Conservation (phyloP, 37 sponge, comb jelly and placozoan species). For the Halichondria panicea region DNA sequence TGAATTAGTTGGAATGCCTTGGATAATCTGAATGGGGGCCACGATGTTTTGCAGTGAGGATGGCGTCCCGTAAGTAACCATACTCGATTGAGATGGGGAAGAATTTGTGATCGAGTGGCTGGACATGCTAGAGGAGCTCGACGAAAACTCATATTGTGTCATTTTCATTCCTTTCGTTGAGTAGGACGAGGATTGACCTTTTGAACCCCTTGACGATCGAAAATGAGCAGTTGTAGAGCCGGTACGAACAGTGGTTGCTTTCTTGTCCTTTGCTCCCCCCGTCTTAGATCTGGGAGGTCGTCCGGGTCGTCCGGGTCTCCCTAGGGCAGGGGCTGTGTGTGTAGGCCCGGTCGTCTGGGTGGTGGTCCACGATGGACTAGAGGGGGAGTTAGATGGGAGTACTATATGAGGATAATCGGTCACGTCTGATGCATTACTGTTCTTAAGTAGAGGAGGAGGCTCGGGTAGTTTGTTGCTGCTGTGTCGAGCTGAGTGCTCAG, state of each 20-base stretch:
- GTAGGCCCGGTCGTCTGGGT: background rate
- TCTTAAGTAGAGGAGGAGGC: slow-evolving; percentile 18
- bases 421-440: background rate
- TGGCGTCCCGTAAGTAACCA: background rate
- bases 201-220: background rate
- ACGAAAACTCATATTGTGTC: slow-evolving; percentile 39
- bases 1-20: slow-evolving; percentile 7
- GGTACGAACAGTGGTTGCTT: background rate
- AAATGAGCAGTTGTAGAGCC: background rate
- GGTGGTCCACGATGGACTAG: background rate
- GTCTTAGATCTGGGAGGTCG: slow-evolving; percentile 1
- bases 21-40: slow-evolving; percentile 38
- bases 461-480: too few species aligned
- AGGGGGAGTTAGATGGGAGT: background rate
- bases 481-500: too few species aligned
- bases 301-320: background rate
- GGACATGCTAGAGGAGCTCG: too few species aligned
- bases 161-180: slow-evolving; percentile 10
- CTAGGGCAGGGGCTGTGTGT: background rate
- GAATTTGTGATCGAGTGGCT: too few species aligned
- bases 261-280: slow-evolving; percentile 11
- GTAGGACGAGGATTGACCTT: background rate
- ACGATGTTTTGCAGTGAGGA: background rate
- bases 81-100: too few species aligned
- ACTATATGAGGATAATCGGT: slow-evolving; percentile 15